These are phyloP conservation scores for Campylomormyrus numenius DNA, from an alignment of 2,113 vertebrate species.

Conservation along the genomic window DNA sequence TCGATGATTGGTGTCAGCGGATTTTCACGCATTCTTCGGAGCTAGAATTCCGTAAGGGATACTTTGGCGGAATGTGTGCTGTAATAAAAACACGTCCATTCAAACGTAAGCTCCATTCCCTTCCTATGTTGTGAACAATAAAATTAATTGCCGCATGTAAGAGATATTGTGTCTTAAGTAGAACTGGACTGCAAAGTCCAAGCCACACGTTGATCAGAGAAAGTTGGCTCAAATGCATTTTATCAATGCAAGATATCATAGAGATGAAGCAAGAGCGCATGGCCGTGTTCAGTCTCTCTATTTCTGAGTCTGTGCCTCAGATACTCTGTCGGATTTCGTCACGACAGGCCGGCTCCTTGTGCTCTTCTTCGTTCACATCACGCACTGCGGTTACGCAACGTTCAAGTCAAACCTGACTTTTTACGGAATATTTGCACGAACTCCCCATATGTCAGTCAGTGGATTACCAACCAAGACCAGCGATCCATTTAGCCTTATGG, in stretches of 20 bases:
- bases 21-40: background rate
- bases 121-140: background rate
- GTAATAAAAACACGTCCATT: background rate
- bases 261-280: background rate
- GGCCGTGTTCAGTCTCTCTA: background rate
- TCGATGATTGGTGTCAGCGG: background rate
- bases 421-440: background rate
- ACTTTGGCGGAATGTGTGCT: background rate
- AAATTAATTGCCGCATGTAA: background rate
- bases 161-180: background rate
- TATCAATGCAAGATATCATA: background rate
- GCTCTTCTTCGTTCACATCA: background rate
- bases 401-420: constrained; percentile 7
- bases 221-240: background rate
- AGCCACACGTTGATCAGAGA: background rate
- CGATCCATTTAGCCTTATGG: background rate
- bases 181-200: background rate
- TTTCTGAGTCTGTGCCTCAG: background rate
- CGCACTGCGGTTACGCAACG: background rate
- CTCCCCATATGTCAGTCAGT: background rate
- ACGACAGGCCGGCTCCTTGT: background rate
- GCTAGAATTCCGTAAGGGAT: background rate
- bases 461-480: background rate
- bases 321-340: background rate
- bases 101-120: background rate